These are phyloP conservation scores for Pandion haliaetus DNA, from an alignment of 2,113 vertebrate species.

Conservation along the genomic window DNA sequence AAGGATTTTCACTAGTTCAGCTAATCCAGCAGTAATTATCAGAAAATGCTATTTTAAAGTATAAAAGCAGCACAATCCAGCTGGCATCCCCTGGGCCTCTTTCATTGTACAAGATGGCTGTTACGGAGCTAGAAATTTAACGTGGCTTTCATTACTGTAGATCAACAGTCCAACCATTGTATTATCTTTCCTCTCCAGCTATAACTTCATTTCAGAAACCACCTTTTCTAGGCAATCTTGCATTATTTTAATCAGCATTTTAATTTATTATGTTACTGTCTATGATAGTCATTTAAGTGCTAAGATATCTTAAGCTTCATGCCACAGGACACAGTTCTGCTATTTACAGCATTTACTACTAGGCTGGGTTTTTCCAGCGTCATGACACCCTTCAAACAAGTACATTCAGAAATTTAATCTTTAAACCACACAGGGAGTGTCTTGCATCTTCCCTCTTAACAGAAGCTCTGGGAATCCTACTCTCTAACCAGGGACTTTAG, in stretches of 20 bases:
- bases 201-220: background rate
- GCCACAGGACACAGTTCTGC: background rate
- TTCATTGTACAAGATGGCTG: slow-evolving; percentile 11
- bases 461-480: background rate
- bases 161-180: background rate
- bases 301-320: background rate
- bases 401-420: background rate
- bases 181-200: background rate
- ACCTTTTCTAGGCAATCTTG: background rate
- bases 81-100: slow-evolving; percentile 7
- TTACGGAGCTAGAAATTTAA: background rate
- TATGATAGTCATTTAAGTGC: background rate
- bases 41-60: slow-evolving; percentile 16
- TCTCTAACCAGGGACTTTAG: background rate
- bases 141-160: background rate
- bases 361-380: background rate
- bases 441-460: background rate
- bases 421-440: background rate
- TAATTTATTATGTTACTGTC: background rate
- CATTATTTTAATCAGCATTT: background rate
- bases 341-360: background rate
- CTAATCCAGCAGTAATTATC: slow-evolving; percentile 32
- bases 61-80: slow-evolving; percentile 44
- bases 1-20: slow-evolving; percentile 17
- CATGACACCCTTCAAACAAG: background rate